These are phyloP conservation scores for Macrocentrus cingulum DNA, from an alignment of 1,140 invertebrate genomes.

Conservation along the genomic window DNA sequence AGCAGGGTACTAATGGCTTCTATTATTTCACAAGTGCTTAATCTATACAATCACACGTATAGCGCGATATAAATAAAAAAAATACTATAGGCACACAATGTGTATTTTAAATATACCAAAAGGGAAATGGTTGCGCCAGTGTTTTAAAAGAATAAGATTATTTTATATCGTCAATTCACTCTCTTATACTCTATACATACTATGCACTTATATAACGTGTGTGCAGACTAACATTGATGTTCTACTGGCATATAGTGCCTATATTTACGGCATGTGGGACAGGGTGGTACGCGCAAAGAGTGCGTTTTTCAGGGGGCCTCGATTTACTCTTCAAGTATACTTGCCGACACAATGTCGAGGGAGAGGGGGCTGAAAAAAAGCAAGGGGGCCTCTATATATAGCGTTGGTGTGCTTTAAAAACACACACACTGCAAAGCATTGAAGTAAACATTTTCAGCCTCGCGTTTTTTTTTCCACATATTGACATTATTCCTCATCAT, in stretches of 20 bases:
- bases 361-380: slow-evolving; percentile 4
- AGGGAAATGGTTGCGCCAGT: background rate
- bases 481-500: background rate
- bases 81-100: slow-evolving; percentile 2
- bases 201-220: background rate
- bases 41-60: background rate
- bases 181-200: background rate
- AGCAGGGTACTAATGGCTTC: slow-evolving; percentile 34
- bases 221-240: too few relatives aligned
- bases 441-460: background rate
- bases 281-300: slow-evolving; percentile 10
- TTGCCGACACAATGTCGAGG: slow-evolving; percentile 1
- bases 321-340: slow-evolving; percentile 15
- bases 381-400: background rate
- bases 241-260: too few relatives aligned
- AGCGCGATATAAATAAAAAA: background rate
- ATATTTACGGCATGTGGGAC: slow-evolving; percentile 8
- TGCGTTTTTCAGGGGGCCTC: slow-evolving; percentile 3
- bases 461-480: background rate
- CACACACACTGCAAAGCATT: background rate
- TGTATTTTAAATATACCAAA: background rate
- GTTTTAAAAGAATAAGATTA: background rate
- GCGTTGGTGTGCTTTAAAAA: background rate
- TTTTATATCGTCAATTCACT: background rate
- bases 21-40: slow-evolving; percentile 40